Evolutionary conservation across 2,113 vertebrate genomes (phyloP), one percentile per base, ranked within the genome.

Genomic region (Calidris pygmaea): DNA sequence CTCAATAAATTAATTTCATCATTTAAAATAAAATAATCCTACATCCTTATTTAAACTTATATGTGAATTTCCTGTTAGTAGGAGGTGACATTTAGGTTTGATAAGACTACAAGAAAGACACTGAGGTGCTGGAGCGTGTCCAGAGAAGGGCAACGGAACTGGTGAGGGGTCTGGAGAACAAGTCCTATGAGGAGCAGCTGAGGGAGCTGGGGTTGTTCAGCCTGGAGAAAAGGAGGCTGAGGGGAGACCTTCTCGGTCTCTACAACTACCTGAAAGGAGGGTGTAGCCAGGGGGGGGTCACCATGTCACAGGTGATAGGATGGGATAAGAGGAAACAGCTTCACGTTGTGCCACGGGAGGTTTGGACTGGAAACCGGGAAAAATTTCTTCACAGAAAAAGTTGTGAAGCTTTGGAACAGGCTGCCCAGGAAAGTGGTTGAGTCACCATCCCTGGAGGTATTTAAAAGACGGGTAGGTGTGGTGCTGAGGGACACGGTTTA

Each of bases 111-210:
- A 24, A 29, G 24, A 52, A 62, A 2, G 47, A 53, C 37, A 30
- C 2, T 5, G 67, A 20, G 26, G 7, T 19, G 18, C 23, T 72
- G 56, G 45, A 83, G 14, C 5, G 0, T n/a, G 55, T 62, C 30
- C 35, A 60, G 32, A 65, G 47, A 21, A 47, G 26, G 39, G 20
- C 55, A 67, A 34, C 3, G 0, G 9, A 43, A 16, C 20, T 35
- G 56, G 37, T 26, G 56, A 30, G 0, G 47, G 55, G 35, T 10
- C 55, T n/a, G 9, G 75, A 50, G 58, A 7, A 39, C 58, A 50
- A 19, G 58, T 11, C 14, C 3, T 3, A 2, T 21, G 18, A 29
- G 45, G 45, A 60, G 8, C 1, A 0, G 11, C 29, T 60, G 55
- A 41, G 45, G 55, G 29, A 71, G 1, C 30, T 50, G 66, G 30